Conservation (phyloP, 2,113 vertebrate genomes). For the Mormyrus iriodes region DNA sequence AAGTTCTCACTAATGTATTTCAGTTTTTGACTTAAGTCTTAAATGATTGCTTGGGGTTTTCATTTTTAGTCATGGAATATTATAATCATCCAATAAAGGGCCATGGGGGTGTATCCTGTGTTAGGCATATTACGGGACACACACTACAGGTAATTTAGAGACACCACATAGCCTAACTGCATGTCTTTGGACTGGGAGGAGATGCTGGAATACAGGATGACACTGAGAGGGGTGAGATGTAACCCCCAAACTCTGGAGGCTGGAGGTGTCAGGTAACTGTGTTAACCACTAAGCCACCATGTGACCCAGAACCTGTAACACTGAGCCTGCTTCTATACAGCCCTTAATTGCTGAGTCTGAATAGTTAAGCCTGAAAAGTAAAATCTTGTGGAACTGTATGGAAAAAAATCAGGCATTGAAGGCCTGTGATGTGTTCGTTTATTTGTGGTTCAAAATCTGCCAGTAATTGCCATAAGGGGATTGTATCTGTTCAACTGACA, state of each 20-base stretch:
- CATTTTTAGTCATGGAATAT: too few species aligned
- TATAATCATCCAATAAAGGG: too few species aligned
- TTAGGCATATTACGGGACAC: not conserved
- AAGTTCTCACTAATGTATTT: too few species aligned
- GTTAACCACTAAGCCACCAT: not conserved
- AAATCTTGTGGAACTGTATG: not conserved
- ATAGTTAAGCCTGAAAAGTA: not conserved
- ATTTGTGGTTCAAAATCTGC: slow-evolving; percentile 10
- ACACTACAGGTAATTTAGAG: not conserved
- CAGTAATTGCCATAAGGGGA: slow-evolving; percentile 20
- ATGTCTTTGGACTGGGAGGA: not conserved
- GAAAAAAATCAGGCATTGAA: not conserved
- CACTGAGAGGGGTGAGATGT: not conserved
- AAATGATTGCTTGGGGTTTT: too few species aligned
- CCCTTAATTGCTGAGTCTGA: not conserved
- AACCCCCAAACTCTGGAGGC: not conserved
- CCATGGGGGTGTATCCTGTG: not conserved
- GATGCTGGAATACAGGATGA: not conserved
- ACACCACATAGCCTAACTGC: not conserved
- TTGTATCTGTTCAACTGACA: slow-evolving; percentile 11
- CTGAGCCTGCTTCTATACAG: not conserved
- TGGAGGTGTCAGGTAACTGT: not conserved
- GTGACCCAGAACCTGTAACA: not conserved
- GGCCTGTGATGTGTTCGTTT: slow-evolving; percentile 7
- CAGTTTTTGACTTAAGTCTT: too few species aligned